Percentiles rank a stretch among this genome's conserved stretches.
Evolutionary conservation across 2,797 vertebrate species (phyloP).

Genomic region (Discoglossus pictus): DNA sequence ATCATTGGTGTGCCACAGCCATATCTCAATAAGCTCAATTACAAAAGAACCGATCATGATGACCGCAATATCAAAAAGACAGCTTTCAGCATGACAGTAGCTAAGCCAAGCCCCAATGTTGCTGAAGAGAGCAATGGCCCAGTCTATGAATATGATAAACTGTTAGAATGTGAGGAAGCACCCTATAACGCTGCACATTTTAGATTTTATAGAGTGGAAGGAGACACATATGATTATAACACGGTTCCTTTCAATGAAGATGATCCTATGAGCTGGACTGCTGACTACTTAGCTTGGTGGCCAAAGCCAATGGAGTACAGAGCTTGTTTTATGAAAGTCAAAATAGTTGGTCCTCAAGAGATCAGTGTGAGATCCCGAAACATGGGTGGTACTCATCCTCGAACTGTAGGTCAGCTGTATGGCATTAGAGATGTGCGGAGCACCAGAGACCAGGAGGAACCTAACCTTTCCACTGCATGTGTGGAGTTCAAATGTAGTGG

Average conservation of each 20-base stretch:
- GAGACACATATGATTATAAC: slow-evolving; percentile 92
- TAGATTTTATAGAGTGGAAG: slow-evolving; percentile 93
- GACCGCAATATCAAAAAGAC: slow-evolving; percentile 88
- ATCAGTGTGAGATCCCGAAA: slow-evolving; percentile 91
- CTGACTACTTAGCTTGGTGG: slow-evolving; percentile 97
- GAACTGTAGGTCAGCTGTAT: slow-evolving; percentile 86
- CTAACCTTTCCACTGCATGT: slow-evolving; percentile 83
- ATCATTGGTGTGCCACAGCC: slow-evolving; percentile 89
- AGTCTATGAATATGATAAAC: slow-evolving; percentile 87
- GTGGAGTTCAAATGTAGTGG: slow-evolving; percentile 97
- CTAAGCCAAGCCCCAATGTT: slow-evolving; percentile 84
- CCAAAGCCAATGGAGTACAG: slow-evolving; percentile 96
- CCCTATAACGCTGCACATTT: slow-evolving; percentile 87
- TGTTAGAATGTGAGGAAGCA: slow-evolving; percentile 89
- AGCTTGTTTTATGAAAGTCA: slow-evolving; percentile 94
- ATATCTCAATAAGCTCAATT: slow-evolving; percentile 88
- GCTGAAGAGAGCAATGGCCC: slow-evolving; percentile 91
- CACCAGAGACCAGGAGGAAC: slow-evolving; percentile 79
- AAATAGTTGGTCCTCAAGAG: slow-evolving; percentile 82
- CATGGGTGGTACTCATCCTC: slow-evolving; percentile 93
- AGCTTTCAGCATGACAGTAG: slow-evolving; percentile 90
- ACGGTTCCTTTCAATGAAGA: slow-evolving; percentile 95
- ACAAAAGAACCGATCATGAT: slow-evolving; percentile 88
- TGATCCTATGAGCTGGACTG: slow-evolving; percentile 96
- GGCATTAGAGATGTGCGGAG: slow-evolving; percentile 92